phyloP scores from a whole-genome alignment of 2,888 invertebrate genomes.

The Apotomis turbidana region DNA sequence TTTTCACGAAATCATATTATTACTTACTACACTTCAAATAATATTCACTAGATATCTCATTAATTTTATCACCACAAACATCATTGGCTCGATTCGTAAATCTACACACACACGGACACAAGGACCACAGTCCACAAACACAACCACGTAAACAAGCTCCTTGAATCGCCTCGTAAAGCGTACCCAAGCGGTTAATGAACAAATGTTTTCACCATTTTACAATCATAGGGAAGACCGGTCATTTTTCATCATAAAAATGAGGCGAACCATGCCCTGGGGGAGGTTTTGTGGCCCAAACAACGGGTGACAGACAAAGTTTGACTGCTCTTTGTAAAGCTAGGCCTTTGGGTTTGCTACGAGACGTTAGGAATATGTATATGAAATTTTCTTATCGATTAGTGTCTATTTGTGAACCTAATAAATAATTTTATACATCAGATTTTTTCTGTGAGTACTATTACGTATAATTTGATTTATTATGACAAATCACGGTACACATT shows the following conservation, averaged over 20 bases:
- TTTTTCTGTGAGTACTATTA: neutral
- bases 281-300: conserved; percentile 61
- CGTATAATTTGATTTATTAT: too few relatives aligned
- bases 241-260: conserved; percentile 76
- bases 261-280: conserved; percentile 54
- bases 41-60: too few relatives aligned
- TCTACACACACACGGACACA: neutral
- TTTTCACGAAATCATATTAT: too few relatives aligned
- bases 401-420: too few relatives aligned
- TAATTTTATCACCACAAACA: neutral
- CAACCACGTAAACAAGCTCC: conserved; percentile 19
- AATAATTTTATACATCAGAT: too few relatives aligned
- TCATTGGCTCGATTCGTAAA: neutral
- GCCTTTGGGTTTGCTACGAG: conserved; percentile 55
- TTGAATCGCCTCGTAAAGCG: conserved; percentile 28
- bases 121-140: conserved; percentile 16
- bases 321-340: conserved; percentile 61
- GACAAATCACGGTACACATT: too few relatives aligned
- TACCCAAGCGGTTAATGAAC: conserved; percentile 64
- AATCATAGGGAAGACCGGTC: conserved; percentile 61
- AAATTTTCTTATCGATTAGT: conserved; percentile 41
- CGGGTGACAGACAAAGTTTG: conserved; percentile 68
- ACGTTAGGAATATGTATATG: conserved; percentile 48
- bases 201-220: conserved; percentile 65
- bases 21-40: too few relatives aligned